A percentile compares a stretch with the other conserved stretches of the same genome.
Evolutionary conservation across 2,113 vertebrate species (phyloP).

Genomic region (Pycnonotus jocosus): DNA sequence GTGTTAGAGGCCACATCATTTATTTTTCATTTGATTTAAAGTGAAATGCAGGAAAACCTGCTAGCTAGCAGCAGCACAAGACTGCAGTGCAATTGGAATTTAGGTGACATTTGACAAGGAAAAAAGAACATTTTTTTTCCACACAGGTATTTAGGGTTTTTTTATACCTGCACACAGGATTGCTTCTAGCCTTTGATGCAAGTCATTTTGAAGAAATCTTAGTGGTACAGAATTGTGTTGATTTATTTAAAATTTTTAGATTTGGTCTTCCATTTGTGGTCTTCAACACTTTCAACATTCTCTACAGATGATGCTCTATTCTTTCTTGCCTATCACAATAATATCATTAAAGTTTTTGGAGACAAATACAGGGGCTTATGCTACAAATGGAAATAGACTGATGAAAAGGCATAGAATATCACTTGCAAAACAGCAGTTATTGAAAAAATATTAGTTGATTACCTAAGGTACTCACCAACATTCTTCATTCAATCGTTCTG

Average conservation of each 20-base stretch:
- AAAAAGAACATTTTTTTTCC: neutral
- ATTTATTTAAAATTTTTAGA: neutral
- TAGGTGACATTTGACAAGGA: neutral
- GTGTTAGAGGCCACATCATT: neutral
- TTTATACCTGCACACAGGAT: neutral
- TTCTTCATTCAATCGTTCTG: neutral
- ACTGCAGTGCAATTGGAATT: neutral
- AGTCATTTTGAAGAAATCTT: neutral
- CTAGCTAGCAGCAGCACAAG: neutral
- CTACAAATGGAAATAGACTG: neutral
- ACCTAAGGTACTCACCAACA: neutral
- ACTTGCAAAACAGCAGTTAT: neutral
- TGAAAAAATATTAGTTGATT: neutral
- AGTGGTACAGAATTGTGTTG: neutral
- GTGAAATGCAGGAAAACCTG: neutral
- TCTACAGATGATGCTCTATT: neutral
- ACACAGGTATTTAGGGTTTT: neutral
- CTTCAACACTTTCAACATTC: neutral
- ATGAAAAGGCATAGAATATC: neutral
- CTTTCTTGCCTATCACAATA: neutral
- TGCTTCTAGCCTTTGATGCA: neutral
- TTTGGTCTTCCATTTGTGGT: neutral
- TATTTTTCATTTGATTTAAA: conserved; percentile 8
- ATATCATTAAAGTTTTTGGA: neutral
- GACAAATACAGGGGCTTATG: neutral